phyloP scores from a whole-genome alignment of 2,113 vertebrate species.

The Australoheros scitulus region DNA sequence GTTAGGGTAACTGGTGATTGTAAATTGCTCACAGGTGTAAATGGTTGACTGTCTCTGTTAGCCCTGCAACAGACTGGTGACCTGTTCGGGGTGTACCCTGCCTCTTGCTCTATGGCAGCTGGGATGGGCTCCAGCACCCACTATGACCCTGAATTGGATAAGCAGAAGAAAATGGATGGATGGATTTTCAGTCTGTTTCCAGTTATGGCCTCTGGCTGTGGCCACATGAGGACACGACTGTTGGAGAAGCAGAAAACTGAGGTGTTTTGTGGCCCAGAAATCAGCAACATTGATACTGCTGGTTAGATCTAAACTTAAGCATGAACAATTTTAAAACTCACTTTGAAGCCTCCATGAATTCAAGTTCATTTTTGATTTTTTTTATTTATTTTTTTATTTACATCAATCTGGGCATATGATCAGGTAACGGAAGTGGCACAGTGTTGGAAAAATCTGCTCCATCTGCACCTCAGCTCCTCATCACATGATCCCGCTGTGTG shows the following conservation, averaged over 20 bases:
- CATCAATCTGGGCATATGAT: not conserved
- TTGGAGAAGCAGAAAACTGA: not conserved
- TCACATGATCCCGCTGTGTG: constrained; percentile 44
- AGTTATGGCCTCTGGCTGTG: constrained; percentile 1
- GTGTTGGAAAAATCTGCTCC: not conserved
- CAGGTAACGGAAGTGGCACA: not conserved
- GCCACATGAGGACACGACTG: constrained; percentile 8
- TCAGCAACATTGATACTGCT: not conserved
- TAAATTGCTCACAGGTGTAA: too few species aligned
- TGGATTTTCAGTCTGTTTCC: too few species aligned
- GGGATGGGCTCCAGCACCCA: too few species aligned
- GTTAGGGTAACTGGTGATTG: too few species aligned
- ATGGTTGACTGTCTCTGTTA: too few species aligned
- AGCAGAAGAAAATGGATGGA: too few species aligned
- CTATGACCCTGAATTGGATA: too few species aligned
- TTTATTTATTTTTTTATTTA: not conserved
- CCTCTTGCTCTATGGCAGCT: too few species aligned
- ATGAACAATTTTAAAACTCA: not conserved
- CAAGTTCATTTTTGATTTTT: not conserved
- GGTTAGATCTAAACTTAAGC: not conserved
- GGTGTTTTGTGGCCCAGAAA: not conserved
- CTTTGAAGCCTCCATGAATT: not conserved
- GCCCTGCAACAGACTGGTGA: too few species aligned
- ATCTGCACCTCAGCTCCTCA: not conserved
- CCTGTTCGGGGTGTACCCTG: too few species aligned